Conservation (phyloP, 2,888 invertebrate species). For the Torymus texanus region DNA sequence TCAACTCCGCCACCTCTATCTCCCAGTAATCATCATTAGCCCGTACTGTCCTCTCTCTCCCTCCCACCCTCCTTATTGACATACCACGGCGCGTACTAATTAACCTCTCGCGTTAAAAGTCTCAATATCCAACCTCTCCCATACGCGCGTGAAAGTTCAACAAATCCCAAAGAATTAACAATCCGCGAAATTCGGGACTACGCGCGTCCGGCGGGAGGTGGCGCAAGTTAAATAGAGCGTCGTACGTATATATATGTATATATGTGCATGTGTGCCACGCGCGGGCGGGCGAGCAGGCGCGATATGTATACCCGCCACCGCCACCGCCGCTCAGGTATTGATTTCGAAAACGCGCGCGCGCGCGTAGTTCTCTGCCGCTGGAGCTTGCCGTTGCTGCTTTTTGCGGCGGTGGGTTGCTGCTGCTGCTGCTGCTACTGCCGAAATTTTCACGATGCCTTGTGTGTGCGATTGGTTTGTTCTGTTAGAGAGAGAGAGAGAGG, state of each 20-base stretch:
- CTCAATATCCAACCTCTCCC: constrained; percentile 9
- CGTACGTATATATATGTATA: neutral
- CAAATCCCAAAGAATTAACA: constrained; percentile 32
- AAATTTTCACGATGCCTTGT: too few relatives aligned
- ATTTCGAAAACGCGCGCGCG: constrained; percentile 50
- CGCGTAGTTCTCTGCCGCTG: neutral
- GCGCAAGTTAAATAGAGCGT: constrained; percentile 52
- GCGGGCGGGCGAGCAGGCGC: constrained; percentile 16
- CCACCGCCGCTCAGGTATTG: constrained; percentile 46
- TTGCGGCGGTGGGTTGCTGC: too few relatives aligned
- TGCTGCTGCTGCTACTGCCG: too few relatives aligned
- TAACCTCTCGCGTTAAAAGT: constrained; percentile 1
- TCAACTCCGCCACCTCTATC: too few relatives aligned
- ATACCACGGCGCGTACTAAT: neutral
- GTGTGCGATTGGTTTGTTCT: too few relatives aligned
- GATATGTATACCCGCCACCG: constrained; percentile 37
- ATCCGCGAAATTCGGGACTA: constrained; percentile 21
- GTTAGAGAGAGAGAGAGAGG: neutral
- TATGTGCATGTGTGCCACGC: too few relatives aligned
- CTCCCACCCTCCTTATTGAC: neutral
- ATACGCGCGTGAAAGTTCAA: constrained; percentile 9
- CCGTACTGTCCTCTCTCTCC: too few relatives aligned
- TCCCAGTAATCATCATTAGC: too few relatives aligned
- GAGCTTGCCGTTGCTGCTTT: too few relatives aligned
- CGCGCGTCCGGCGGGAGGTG: neutral